Base-by-base conservation (phyloP, 2,888 invertebrate genomes). In the Metellina segmentata region DNA sequence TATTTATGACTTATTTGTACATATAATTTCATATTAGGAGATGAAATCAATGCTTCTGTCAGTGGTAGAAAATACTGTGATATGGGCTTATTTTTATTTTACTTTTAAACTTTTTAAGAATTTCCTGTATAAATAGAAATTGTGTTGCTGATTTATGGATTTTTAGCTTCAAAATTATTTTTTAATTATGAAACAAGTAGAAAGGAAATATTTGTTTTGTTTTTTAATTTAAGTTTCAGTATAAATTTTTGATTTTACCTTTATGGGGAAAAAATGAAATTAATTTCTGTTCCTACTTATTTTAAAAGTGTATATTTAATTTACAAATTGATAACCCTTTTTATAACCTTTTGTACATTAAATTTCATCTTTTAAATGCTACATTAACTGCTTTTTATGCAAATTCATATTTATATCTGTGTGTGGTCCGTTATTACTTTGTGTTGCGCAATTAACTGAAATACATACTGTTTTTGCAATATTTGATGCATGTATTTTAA, bases 51-150 rank as follows among this genome's bases (percentile, higher is more conserved):
- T 51, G 75, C 91, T 91, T 87, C 87, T 91, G 71, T 90, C 81
- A 88, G 51, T 91, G 53, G 82, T 87, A 77, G 75, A 91, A 87
- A 82, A 82, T 78, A 87, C 91, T 91, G 91, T 91, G 91, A 91
- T 91, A 91, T 91, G 90, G 85, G 83, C 83, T 85, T 90, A 70
- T 82, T 89, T 87, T 85, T 89, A 51, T 48, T 75, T 85, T 90
- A 61, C 85, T 69, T 81, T 85, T 85, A 49, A 70, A 82, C 70
- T 52, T 69, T 70, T 77, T 52, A 78, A 85, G 69, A 48, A 19
- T 61, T 83, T 83, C 20, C 53, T 79, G 52, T 79, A 77, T 78
- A 86, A 61, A 75, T 20, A 82, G 34, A 71, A 78, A 86, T 34
- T 69, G 70, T 49, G 11, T 61, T 51, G n/a, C 72, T 85, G n/a